A percentile compares a stretch with the other conserved stretches of the same genome.
These are phyloP conservation scores for Chionis minor DNA, from an alignment of 2,113 vertebrate genomes.

Conservation along the genomic window DNA sequence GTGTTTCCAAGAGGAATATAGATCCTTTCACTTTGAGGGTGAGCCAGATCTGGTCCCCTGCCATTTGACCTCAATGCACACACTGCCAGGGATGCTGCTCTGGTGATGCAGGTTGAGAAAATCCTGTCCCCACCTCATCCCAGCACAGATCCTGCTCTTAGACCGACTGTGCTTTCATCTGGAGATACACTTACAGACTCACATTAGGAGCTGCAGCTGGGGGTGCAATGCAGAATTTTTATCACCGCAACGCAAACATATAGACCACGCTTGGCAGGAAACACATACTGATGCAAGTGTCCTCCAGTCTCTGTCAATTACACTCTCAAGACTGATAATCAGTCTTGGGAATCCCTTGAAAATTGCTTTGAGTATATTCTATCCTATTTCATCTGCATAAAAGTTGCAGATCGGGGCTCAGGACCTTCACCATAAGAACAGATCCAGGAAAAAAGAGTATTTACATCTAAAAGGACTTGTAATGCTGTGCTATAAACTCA, in stretches of 20 bases:
- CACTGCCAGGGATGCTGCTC: neutral
- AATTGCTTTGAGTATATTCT: neutral
- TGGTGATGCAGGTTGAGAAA: neutral
- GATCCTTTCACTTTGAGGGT: neutral
- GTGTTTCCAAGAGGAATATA: neutral
- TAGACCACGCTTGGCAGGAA: neutral
- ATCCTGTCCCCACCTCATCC: neutral
- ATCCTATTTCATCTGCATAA: neutral
- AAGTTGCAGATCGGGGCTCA: neutral
- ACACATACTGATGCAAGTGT: neutral
- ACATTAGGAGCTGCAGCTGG: neutral
- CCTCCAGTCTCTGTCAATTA: neutral
- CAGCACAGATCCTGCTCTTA: neutral
- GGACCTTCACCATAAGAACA: neutral
- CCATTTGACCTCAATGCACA: neutral
- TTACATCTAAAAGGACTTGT: neutral
- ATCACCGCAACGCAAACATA: neutral
- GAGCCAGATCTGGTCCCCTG: neutral
- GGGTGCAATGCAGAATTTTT: neutral
- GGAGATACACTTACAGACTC: neutral
- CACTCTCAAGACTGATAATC: neutral
- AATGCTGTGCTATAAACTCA: neutral
- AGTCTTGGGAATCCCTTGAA: neutral
- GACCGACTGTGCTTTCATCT: neutral
- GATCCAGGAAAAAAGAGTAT: neutral